These are phyloP conservation scores for Hyalella azteca DNA, from an alignment of 2,888 invertebrate genomes.

Conservation along the genomic window DNA sequence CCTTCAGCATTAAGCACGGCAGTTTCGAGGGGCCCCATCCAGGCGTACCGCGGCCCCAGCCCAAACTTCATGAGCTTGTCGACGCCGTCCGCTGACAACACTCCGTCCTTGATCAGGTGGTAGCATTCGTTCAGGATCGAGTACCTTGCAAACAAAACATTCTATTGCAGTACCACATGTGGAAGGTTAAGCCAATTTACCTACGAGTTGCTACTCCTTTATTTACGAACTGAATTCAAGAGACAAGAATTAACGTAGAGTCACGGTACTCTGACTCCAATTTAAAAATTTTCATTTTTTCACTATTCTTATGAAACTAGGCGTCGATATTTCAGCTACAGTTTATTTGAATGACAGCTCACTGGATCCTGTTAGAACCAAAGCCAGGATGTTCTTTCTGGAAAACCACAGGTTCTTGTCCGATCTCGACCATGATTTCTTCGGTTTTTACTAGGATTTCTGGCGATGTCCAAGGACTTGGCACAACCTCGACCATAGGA, in stretches of 20 bases:
- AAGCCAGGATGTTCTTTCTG: slow-evolving; percentile 89
- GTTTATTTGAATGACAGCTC: too few relatives aligned
- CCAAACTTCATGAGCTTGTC: slow-evolving; percentile 95
- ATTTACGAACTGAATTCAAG: too few relatives aligned
- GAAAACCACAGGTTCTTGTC: slow-evolving; percentile 87
- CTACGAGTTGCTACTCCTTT: too few relatives aligned
- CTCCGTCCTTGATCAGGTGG: slow-evolving; percentile 81
- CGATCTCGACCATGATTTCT: slow-evolving; percentile 82
- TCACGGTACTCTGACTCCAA: too few relatives aligned
- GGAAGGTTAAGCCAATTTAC: too few relatives aligned
- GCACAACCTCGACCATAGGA: slow-evolving; percentile 91
- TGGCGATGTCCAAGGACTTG: slow-evolving; percentile 89
- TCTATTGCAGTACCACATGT: too few relatives aligned
- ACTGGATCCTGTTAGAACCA: slow-evolving; percentile 91
- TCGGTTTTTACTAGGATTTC: slow-evolving; percentile 77
- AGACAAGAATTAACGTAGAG: too few relatives aligned
- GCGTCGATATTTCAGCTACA: too few relatives aligned
- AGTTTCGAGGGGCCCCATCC: slow-evolving; percentile 91
- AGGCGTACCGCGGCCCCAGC: slow-evolving; percentile 93
- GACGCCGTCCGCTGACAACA: slow-evolving; percentile 85
- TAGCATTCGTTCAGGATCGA: slow-evolving; percentile 91
- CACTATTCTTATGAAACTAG: too few relatives aligned
- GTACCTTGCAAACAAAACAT: slow-evolving; percentile 69
- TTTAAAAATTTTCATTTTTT: too few relatives aligned
- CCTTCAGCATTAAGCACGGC: slow-evolving; percentile 94